phyloP scores from a whole-genome alignment of 2,888 invertebrate genomes.

The Melanotus villosus region DNA sequence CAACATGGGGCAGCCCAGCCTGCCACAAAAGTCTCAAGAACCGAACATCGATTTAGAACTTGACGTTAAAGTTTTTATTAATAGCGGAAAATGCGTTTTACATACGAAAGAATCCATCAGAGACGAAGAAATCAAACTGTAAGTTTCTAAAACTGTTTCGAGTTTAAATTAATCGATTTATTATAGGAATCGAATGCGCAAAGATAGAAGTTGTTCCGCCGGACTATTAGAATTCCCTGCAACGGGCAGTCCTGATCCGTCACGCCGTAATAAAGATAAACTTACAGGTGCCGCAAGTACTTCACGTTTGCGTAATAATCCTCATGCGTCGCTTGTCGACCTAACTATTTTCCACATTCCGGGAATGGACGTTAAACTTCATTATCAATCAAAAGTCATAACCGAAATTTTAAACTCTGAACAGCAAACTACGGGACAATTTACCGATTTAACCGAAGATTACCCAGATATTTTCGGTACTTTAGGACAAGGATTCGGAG shows the following conservation, averaged over 20 bases:
- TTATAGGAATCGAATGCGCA: conserved; percentile 75
- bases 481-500: conserved; percentile 30
- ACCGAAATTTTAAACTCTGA: conserved; percentile 11
- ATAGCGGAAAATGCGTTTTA: conserved; percentile 96
- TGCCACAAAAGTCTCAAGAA: conserved; percentile 78
- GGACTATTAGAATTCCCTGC: conserved; percentile 64
- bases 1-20: conserved; percentile 55
- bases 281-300: conserved; percentile 60
- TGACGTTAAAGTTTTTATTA: conserved; percentile 96
- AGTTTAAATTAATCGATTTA: conserved; percentile 13
- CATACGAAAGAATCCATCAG: conserved; percentile 87
- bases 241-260: conserved; percentile 66
- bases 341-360: conserved; percentile 93
- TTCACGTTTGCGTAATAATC: conserved; percentile 64
- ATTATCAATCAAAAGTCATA: conserved; percentile 66
- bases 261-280: conserved; percentile 66
- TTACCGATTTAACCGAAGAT: conserved; percentile 28
- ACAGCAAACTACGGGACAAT: conserved; percentile 20
- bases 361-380: conserved; percentile 82
- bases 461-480: conserved; percentile 20
- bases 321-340: conserved; percentile 73
- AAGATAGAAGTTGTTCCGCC: conserved; percentile 74
- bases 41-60: conserved; percentile 96
- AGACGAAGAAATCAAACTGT: conserved; percentile 77
- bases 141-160: conserved; percentile 47